Evolutionary conservation across 2,113 vertebrate genomes (phyloP).

Genomic region (Podocnemis expansa): DNA sequence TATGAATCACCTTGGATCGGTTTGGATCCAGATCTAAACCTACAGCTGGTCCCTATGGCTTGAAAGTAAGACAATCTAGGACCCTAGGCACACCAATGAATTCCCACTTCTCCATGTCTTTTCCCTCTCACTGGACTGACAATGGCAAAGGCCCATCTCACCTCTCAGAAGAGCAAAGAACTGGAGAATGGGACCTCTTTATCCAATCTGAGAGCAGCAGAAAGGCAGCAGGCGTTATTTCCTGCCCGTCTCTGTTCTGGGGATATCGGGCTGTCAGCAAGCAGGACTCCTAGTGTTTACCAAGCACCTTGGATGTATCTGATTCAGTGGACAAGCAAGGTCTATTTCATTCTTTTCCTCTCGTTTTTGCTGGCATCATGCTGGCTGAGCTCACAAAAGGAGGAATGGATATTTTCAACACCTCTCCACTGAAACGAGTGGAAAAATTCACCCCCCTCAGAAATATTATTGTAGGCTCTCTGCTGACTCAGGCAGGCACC

Average conservation of each 20-base stretch:
- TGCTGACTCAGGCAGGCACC: neutral
- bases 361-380: no score
- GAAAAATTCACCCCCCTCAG: no score
- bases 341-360: no score
- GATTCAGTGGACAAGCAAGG: no score
- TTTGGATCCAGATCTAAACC: neutral
- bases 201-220: neutral
- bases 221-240: neutral
- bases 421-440: no score
- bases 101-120: neutral
- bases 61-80: neutral
- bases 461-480: no score
- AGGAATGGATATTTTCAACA: no score
- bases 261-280: neutral
- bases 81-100: neutral
- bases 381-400: no score
- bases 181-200: no score
- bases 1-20: neutral
- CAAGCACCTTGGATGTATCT: no score
- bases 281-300: no score
- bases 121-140: neutral
- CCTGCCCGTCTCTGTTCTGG: neutral
- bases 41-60: neutral
- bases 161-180: neutral
- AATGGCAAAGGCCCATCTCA: neutral